phyloP scores from a whole-genome alignment of 1,140 invertebrate species.

The Apis laboriosa region DNA sequence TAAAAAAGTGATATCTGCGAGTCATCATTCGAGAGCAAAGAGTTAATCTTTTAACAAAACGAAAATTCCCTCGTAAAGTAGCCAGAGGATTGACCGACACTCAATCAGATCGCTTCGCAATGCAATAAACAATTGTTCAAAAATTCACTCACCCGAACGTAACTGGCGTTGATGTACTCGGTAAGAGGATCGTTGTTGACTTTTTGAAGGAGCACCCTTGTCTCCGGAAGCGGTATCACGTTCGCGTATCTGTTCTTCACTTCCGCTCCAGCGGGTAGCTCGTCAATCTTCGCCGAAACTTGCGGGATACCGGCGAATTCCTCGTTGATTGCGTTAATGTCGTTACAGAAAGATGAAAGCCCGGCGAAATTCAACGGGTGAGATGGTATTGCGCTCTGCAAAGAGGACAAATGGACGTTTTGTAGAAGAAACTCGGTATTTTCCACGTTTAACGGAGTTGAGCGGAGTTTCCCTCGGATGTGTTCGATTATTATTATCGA shows the following conservation, averaged over 20 bases:
- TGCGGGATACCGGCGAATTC: conserved; percentile 91
- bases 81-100: too few species aligned
- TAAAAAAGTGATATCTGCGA: too few species aligned
- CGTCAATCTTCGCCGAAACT: conserved; percentile 88
- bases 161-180: conserved; percentile 97
- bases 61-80: too few species aligned
- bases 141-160: conserved; percentile 85
- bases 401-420: conserved; percentile 30
- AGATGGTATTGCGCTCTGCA: conserved; percentile 85
- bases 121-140: too few species aligned
- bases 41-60: too few species aligned
- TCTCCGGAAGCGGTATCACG: conserved; percentile 94
- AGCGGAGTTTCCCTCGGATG: background rate
- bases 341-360: conserved; percentile 87
- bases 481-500: background rate
- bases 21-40: too few species aligned
- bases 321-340: conserved; percentile 87
- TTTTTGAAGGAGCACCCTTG: conserved; percentile 88
- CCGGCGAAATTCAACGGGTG: conserved; percentile 88
- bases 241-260: conserved; percentile 97
- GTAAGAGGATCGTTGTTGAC: conserved; percentile 87
- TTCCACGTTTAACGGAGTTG: background rate
- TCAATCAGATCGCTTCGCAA: too few species aligned
- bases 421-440: background rate
- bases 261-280: conserved; percentile 92